phyloP scores from a whole-genome alignment of 2,797 vertebrate species.

The Harpagifer antarcticus region DNA sequence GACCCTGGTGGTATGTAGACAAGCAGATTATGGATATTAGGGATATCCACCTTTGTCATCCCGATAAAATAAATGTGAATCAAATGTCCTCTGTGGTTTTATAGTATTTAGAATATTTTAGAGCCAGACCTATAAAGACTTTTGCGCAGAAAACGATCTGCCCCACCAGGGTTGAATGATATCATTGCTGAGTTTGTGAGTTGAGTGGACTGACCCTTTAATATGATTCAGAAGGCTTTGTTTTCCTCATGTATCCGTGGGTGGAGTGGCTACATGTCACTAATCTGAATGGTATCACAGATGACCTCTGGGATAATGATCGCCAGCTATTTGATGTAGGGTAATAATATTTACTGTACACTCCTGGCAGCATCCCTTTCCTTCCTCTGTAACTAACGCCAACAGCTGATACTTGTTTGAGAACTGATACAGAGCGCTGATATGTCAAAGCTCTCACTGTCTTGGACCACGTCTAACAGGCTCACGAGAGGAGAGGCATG shows the following conservation, averaged over 20 bases:
- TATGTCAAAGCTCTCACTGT: neutral
- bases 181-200: neutral
- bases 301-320: slow-evolving; percentile 43
- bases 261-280: slow-evolving; percentile 32
- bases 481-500: neutral
- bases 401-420: slow-evolving; percentile 42
- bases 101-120: neutral
- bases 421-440: slow-evolving; percentile 18
- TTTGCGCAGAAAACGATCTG: neutral
- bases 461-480: neutral
- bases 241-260: slow-evolving; percentile 34
- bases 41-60: slow-evolving; percentile 1
- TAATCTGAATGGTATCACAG: slow-evolving; percentile 22
- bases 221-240: slow-evolving; percentile 22
- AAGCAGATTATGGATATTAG: neutral
- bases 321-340: slow-evolving; percentile 51
- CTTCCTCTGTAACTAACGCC: slow-evolving; percentile 32
- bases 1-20: neutral
- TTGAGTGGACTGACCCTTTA: slow-evolving; percentile 20
- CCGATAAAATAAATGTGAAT: neutral
- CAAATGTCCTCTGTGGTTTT: neutral
- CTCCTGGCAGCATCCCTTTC: slow-evolving; percentile 31
- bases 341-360: slow-evolving; percentile 34
- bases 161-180: neutral
- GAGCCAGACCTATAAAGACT: neutral